Evolutionary conservation across 2,888 invertebrate species (phyloP).

Genomic region (Lasioglossum pauxillum): DNA sequence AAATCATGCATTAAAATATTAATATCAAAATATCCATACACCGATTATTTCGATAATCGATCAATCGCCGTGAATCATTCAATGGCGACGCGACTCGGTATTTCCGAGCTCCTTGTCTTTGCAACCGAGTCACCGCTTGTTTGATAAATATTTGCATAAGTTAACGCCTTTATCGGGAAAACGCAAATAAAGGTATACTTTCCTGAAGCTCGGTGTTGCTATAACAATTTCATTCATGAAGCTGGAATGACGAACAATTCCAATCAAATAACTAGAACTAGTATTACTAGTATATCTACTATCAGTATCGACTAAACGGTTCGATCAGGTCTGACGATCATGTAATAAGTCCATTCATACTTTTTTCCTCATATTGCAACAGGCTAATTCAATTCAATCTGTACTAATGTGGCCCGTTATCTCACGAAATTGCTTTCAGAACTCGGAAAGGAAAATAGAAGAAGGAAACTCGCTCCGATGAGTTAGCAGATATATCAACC

Average conservation of each 20-base stretch:
- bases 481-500: background rate
- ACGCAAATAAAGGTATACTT: background rate
- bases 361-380: background rate
- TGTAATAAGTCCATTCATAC: background rate
- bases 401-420: background rate
- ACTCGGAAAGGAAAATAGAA: background rate
- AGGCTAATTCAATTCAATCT: background rate
- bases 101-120: conserved; percentile 17
- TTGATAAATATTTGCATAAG: conserved; percentile 8
- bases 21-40: background rate
- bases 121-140: background rate
- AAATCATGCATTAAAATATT: background rate
- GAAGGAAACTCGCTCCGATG: background rate
- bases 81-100: background rate
- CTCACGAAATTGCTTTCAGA: background rate
- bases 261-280: background rate
- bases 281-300: background rate
- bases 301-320: background rate
- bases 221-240: background rate
- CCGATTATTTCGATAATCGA: background rate
- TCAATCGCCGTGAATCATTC: background rate
- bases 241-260: background rate
- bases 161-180: conserved; percentile 14
- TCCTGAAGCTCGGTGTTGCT: background rate
- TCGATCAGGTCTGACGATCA: background rate